Base-by-base conservation (phyloP, 2,888 invertebrate species). In the Bimastos eiseni region DNA sequence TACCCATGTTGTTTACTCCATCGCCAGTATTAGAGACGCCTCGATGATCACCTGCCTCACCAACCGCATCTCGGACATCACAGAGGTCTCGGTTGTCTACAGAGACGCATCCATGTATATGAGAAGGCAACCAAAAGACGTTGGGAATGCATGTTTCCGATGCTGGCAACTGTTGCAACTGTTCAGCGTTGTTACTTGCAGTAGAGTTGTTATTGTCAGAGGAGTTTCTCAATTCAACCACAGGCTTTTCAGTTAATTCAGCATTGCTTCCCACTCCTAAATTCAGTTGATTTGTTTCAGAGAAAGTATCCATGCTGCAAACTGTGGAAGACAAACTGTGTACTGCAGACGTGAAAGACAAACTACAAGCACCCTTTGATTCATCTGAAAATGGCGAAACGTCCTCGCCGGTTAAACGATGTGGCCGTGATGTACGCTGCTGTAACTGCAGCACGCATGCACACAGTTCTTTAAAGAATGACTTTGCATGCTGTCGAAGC, bases 401-500 rank as follows among this genome's bases (percentile, higher is more conserved):
- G 36, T 86, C 8, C 36, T 86, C 37, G n/a, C 86, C 36, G 0
- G 86, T 37, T 37, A 24, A 86, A 21, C 86, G 34, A 36, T 36
- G 19, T 3, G 30, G 86, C 86, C 37, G 36, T 34, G 34, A 34
- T n/a, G 37, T 86, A 17, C 21, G 24, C 37, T 86, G 36, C 36
- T 33, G 86, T 34, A 36, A 34, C 36, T 86, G 36, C 36, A n/a
- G 36, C 34, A 86, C 6, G 37, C 34, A 34, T 4, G 86, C 34
- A 86, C 86, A 86, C 86, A 86, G 36, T 36, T 86, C 86, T 36
- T 86, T 86, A 37, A 86, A 86, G 86, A 86, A 86, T 19, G 86
- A 86, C 17, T 86, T 86, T 86, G 86, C 86, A 86, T 86, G 86
- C 17, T 86, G 86, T 21, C 86, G 86, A 86, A 86, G 86, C 86